Percentiles rank a stretch among this genome's conserved stretches.
phyloP scores from a whole-genome alignment of 1,140 invertebrate genomes.

The Leptestheria dahalacensis region DNA sequence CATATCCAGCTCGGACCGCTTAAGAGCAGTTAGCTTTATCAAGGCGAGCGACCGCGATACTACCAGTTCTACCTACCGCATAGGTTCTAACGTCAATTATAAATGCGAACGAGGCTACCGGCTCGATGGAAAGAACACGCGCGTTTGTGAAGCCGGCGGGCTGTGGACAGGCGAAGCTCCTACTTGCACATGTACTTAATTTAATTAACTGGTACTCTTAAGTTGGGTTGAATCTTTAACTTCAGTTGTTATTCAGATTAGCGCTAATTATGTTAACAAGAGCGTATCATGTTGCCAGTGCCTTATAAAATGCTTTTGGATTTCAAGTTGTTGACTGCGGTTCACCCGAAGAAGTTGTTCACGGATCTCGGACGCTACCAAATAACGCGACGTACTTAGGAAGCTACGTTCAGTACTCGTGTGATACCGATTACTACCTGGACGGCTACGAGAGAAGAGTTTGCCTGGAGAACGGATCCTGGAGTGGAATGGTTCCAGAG shows the following conservation, averaged over 20 bases:
- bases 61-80: slow-evolving; percentile 48
- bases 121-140: slow-evolving; percentile 57
- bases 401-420: slow-evolving; percentile 65
- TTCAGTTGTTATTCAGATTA: too few species aligned
- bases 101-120: slow-evolving; percentile 78
- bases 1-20: slow-evolving; percentile 73
- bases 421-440: slow-evolving; percentile 61
- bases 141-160: slow-evolving; percentile 65
- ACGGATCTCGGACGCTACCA: slow-evolving; percentile 56
- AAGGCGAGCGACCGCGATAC: slow-evolving; percentile 45
- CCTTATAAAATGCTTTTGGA: too few species aligned
- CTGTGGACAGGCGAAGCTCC: slow-evolving; percentile 72
- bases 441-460: slow-evolving; percentile 61
- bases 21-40: slow-evolving; percentile 63
- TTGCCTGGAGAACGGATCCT: slow-evolving; percentile 75
- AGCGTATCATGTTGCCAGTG: slow-evolving; percentile 5
- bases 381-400: slow-evolving; percentile 77
- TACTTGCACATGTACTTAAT: slow-evolving; percentile 67
- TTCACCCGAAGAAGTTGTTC: slow-evolving; percentile 47
- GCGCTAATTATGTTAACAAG: background rate
- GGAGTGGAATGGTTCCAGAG: slow-evolving; percentile 57
- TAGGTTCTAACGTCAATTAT: slow-evolving; percentile 73
- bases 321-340: slow-evolving; percentile 70
- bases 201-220: too few species aligned
- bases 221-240: too few species aligned